Base-by-base conservation (phyloP, 2,888 invertebrate genomes). In the Cosmia trapezina region DNA sequence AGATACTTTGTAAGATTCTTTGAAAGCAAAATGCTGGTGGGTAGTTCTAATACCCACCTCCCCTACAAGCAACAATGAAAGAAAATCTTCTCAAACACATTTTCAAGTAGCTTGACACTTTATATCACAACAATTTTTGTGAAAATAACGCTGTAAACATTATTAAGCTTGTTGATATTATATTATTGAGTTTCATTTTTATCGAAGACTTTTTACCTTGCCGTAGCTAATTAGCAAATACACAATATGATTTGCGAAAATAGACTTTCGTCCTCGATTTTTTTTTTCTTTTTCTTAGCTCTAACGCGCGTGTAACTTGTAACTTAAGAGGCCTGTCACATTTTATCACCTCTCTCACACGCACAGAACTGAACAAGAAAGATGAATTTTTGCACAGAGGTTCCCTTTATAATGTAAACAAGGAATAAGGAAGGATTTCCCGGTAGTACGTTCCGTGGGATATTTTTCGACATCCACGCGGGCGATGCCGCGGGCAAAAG, bases 221-320 rank as follows among this genome's bases (percentile, higher is more conserved):
- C 57, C 59, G 64, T 70, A 41, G 57, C 73, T 81, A 85, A 83
- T 84, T 73, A 77, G 75, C 12, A 53, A 73, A 65, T 70, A 70
- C 1, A 51, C 22, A 74, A 71, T 71, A 76, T 76, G 0, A 61
- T 59, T 54, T 62, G 33, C 49, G 19, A 74, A 70, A 54, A 78
- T 62, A 73, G 17, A 64, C 5, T 14, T 17, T 47, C 33, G 28
- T 12, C n/a, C 61, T 65, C 19, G 33, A 33, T 49, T 54, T 61
- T 54, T 54, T 54, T 59, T 49, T 47, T 33, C 5, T 49, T 56
- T 45, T 76, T 62, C n/a, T 64, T 49, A 62, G 65, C 47, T 33
- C 19, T 37, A 14, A 70, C 66, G 56, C 71, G 73, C 71, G 73
- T 73, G 74, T 66, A 59, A 28, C 1, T 28, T 73, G 74, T 66